Conservation (phyloP, 2,113 vertebrate species). For the Epinephelus fuscoguttatus region DNA sequence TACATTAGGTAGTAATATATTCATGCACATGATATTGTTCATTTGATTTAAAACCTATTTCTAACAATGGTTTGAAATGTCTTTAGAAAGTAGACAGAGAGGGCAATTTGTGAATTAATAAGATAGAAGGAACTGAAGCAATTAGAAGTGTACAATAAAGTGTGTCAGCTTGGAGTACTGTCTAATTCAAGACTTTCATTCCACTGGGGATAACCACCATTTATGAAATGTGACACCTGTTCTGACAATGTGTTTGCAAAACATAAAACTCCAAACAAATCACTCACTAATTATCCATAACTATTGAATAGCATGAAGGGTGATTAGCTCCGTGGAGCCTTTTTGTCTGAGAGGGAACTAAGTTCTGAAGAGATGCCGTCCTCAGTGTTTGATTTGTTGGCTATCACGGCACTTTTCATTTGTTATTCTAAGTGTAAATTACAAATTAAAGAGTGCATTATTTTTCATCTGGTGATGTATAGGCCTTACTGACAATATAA, state of each 20-base stretch:
- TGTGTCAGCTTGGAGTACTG: conserved; percentile 32
- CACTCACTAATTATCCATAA: conserved; percentile 16
- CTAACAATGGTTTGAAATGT: conserved; percentile 18
- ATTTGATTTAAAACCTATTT: conserved; percentile 12
- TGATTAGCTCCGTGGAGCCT: not conserved
- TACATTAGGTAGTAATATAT: conserved; percentile 9
- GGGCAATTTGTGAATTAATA: conserved; percentile 33
- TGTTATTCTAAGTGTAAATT: not conserved
- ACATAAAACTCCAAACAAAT: conserved; percentile 54
- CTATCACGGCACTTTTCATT: not conserved
- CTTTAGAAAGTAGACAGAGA: conserved; percentile 30
- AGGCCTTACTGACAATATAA: not conserved
- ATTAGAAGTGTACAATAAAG: conserved; percentile 41
- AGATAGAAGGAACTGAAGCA: conserved; percentile 32
- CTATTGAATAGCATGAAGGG: not conserved
- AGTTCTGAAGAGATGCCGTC: not conserved
- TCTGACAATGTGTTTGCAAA: conserved; percentile 38
- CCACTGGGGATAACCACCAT: conserved; percentile 21
- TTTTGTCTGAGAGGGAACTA: not conserved
- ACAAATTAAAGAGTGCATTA: not conserved
- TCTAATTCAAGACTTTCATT: conserved; percentile 49
- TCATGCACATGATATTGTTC: not conserved
- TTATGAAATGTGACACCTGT: conserved; percentile 46
- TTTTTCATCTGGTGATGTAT: not conserved
- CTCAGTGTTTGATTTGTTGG: not conserved